A percentile compares a stretch with the other conserved stretches of the same genome.
Evolutionary conservation across 2,797 vertebrate genomes (phyloP).

Genomic region (Agapornis canus): DNA sequence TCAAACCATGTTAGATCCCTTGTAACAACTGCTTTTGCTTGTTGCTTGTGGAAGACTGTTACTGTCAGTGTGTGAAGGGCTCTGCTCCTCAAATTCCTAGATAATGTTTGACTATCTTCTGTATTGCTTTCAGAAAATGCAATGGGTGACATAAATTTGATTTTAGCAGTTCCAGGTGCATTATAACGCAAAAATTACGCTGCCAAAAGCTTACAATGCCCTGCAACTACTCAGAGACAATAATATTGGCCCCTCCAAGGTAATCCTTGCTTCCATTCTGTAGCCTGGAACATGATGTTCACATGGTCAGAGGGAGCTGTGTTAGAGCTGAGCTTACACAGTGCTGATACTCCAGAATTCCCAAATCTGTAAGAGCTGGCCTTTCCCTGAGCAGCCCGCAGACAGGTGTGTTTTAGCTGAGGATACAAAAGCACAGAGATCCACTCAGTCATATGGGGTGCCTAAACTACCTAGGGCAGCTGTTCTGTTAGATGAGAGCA

Average conservation of each 20-base stretch:
- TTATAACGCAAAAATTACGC: background rate
- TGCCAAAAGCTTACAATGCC: accelerated
- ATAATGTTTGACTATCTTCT: background rate
- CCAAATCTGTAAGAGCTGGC: background rate
- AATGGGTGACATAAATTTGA: background rate
- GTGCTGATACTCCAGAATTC: background rate
- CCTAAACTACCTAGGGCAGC: background rate
- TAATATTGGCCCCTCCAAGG: background rate
- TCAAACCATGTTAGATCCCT: background rate
- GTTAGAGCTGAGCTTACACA: accelerated
- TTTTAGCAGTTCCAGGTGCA: background rate
- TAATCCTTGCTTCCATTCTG: background rate
- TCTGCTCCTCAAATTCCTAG: background rate
- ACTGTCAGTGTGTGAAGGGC: background rate
- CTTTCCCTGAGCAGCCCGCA: background rate
- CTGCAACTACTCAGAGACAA: background rate
- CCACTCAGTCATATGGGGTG: background rate
- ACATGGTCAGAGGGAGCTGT: background rate
- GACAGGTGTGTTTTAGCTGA: background rate
- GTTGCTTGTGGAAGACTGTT: background rate
- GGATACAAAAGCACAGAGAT: background rate
- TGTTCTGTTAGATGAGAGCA: background rate
- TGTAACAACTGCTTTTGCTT: background rate
- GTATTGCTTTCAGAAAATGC: background rate
- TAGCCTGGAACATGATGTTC: background rate